These are phyloP conservation scores for Ophioninae sp. DNA, from an alignment of 2,888 invertebrate species.

Conservation along the genomic window DNA sequence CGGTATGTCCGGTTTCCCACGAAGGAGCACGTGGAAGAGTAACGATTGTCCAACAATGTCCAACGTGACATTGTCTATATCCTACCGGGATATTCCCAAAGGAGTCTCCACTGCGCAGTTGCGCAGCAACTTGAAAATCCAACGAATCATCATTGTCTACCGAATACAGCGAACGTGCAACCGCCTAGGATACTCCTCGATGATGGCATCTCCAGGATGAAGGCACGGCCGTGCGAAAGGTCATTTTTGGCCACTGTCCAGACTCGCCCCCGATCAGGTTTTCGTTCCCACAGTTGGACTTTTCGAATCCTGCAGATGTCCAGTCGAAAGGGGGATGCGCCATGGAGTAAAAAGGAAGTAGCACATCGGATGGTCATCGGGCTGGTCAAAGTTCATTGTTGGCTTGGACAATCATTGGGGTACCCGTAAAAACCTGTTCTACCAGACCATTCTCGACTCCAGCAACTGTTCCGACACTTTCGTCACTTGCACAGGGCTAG, in stretches of 20 bases:
- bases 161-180: neutral
- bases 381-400: slow-evolving; percentile 58
- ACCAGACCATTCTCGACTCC: neutral
- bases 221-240: neutral
- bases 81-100: too few species aligned
- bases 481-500: slow-evolving; percentile 43
- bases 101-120: too few species aligned
- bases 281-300: slow-evolving; percentile 78
- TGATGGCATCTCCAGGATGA: neutral
- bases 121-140: slow-evolving; percentile 36
- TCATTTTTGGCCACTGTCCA: slow-evolving; percentile 38
- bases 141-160: neutral
- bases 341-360: slow-evolving; percentile 40
- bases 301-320: neutral
- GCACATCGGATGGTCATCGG: slow-evolving; percentile 57
- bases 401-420: slow-evolving; percentile 29
- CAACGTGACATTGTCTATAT: neutral
- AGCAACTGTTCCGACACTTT: neutral
- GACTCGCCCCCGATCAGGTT: slow-evolving; percentile 79
- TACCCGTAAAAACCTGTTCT: slow-evolving; percentile 52
- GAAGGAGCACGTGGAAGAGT: slow-evolving; percentile 56
- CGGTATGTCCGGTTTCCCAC: slow-evolving; percentile 76
- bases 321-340: slow-evolving; percentile 26
- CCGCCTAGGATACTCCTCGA: neutral
- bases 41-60: slow-evolving; percentile 26